These are phyloP conservation scores for Mesorhabditis belari DNA, from an alignment of 2,888 invertebrate species.

Conservation along the genomic window DNA sequence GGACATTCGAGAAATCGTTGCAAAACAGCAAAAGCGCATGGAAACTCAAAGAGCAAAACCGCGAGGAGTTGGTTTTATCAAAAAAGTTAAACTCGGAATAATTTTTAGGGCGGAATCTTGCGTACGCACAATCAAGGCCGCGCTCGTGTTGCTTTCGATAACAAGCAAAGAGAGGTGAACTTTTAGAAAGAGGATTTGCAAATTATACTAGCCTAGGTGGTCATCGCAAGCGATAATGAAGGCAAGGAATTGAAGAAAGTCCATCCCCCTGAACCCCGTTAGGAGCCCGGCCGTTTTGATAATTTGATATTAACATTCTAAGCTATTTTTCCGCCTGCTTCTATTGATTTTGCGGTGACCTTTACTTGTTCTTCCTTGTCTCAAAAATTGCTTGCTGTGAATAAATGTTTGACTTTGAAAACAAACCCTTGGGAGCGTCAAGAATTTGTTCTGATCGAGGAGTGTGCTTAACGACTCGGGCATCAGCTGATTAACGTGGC, in stretches of 20 bases:
- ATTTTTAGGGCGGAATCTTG: background rate
- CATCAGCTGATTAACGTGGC: conserved; percentile 30
- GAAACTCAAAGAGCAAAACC: background rate
- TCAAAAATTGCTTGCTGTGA: no score
- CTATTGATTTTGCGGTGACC: no score
- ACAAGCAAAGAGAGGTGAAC: background rate
- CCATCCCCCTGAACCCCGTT: no score
- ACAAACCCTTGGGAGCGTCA: conserved; percentile 53
- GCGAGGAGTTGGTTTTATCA: background rate
- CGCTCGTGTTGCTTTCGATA: background rate
- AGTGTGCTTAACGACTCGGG: conserved; percentile 52
- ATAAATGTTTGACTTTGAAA: no score
- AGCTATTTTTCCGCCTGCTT: no score
- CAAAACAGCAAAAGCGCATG: conserved; percentile 7
- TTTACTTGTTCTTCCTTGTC: no score
- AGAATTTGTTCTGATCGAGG: conserved; percentile 54
- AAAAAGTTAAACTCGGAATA: no score
- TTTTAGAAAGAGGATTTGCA: background rate
- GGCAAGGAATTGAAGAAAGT: conserved; percentile 9
- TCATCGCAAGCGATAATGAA: conserved; percentile 14
- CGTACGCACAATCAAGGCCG: background rate
- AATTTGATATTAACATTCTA: no score
- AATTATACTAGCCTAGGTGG: background rate
- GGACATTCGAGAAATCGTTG: conserved; percentile 13
- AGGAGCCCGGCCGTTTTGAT: no score